Percentiles rank a stretch among this genome's conserved stretches.
Conservation (phyloP, 2,797 vertebrate genomes). For the Pempheris klunzingeri region DNA sequence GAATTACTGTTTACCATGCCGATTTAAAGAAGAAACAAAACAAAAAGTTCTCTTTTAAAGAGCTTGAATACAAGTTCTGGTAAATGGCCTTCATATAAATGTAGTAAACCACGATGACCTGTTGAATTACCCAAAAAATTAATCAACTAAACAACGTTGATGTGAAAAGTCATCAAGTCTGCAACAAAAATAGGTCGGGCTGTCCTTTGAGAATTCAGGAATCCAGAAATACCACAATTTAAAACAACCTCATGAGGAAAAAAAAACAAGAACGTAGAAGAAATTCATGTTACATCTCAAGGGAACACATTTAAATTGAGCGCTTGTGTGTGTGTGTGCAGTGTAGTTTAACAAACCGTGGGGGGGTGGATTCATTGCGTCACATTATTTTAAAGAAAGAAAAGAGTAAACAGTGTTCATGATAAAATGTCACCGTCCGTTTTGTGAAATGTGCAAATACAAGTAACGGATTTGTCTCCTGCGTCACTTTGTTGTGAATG, state of each 20-base stretch:
- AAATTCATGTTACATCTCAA: slow-evolving; percentile 8
- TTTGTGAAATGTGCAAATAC: not conserved
- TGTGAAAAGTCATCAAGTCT: slow-evolving; percentile 10
- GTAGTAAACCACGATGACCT: not conserved
- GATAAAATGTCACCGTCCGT: not conserved
- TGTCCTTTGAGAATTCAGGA: not conserved
- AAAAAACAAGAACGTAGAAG: not conserved
- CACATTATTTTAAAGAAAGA: not conserved
- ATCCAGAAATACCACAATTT: not conserved
- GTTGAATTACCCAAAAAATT: not conserved
- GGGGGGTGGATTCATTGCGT: not conserved
- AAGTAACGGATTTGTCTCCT: not conserved
- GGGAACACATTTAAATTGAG: not conserved
- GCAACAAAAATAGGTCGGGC: not conserved
- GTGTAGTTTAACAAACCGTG: not conserved
- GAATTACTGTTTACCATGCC: no score
- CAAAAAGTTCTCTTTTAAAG: not conserved
- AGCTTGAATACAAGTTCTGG: not conserved
- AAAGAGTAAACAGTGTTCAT: not conserved
- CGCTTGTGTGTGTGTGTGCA: not conserved
- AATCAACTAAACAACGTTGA: not conserved
- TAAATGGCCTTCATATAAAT: not conserved
- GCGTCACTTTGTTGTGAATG: not conserved
- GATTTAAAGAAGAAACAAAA: not conserved
- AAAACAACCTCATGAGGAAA: not conserved